These are phyloP conservation scores for Aphelinus atriplicis DNA, from an alignment of 1,140 invertebrate genomes.

Conservation along the genomic window DNA sequence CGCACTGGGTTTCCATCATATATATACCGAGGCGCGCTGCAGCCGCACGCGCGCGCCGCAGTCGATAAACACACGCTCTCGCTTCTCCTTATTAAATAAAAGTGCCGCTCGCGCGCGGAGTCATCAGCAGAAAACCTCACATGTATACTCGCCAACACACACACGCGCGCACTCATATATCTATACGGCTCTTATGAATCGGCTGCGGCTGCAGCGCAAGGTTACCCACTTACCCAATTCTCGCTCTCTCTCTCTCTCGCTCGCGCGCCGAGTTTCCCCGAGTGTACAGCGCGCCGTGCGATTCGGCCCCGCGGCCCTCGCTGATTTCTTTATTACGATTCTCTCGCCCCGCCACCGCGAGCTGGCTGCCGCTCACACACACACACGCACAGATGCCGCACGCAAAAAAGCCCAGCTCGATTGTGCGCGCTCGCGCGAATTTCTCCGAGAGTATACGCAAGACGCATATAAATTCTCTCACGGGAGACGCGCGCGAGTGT, in stretches of 20 bases:
- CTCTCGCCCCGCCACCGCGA: background rate
- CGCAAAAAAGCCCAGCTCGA: no score
- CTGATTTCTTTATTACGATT: constrained; percentile 31
- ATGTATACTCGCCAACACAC: background rate
- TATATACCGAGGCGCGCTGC: no score
- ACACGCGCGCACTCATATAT: background rate
- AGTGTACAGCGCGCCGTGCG: background rate
- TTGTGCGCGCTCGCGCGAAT: background rate
- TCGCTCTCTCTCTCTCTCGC: constrained; percentile 38
- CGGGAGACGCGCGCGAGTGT: constrained; percentile 2
- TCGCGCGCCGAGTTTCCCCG: constrained; percentile 28
- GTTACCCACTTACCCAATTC: constrained; percentile 50
- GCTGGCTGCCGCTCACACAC: no score
- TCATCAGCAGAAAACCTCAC: constrained; percentile 2
- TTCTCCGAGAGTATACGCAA: no score
- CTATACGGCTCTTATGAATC: no score
- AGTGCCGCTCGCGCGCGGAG: constrained; percentile 4
- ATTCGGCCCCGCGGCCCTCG: background rate
- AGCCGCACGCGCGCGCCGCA: no score
- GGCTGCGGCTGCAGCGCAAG: constrained; percentile 28
- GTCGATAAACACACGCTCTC: no score
- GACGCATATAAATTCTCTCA: constrained; percentile 5
- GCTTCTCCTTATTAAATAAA: constrained; percentile 6
- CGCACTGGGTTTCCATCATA: no score
- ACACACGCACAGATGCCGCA: no score